Evolutionary conservation across 2,113 vertebrate species (phyloP), one percentile per base, ranked within the genome.

Genomic region (Capreolus pygargus): DNA sequence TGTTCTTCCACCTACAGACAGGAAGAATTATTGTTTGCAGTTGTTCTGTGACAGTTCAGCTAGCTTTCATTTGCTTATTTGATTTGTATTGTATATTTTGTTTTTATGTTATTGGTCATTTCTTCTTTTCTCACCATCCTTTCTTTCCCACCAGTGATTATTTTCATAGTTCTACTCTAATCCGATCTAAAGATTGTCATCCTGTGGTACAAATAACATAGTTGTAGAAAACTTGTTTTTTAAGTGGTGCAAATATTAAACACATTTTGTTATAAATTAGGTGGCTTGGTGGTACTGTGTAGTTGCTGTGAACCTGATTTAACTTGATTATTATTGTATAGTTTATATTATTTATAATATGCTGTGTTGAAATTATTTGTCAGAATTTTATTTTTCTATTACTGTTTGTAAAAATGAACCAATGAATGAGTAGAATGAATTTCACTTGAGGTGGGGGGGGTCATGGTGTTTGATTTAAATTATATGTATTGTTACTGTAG

Each of bases 11-110:
- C 45, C 76, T 91, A 43, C 6, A 74, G 50, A 91, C 12, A 43
- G 64, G n/a, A 92, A 91, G 47, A 90, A 92, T 90, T 89, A 97
- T 25, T 61, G 86, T 67, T 57, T 43, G n/a, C 19, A 6, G 43
- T 60, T 57, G 39, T 96, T 61, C 91, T 55, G 64, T 54, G 67
- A 93, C 28, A 92, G 4, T 55, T 95, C 45, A 79, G 23, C 39
- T 95, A 92, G 67, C 28, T 13, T 86, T 96, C 23, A 43, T 96
- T 86, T 98, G 43, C 23, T 25, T 93, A 95, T 95, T 78, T 96
- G 39, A 90, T 60, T 91, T 97, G 74, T 57, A 60, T 36, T 97
- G 16, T 70, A 5, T 93, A 19, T 47, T 92, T 98, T 97, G 47
- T 61, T 82, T 96, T 94, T 96, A 58, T 86, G 52, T 96, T 96